Conservation (phyloP, 2,113 vertebrate species). For the Chamaea fasciata region DNA sequence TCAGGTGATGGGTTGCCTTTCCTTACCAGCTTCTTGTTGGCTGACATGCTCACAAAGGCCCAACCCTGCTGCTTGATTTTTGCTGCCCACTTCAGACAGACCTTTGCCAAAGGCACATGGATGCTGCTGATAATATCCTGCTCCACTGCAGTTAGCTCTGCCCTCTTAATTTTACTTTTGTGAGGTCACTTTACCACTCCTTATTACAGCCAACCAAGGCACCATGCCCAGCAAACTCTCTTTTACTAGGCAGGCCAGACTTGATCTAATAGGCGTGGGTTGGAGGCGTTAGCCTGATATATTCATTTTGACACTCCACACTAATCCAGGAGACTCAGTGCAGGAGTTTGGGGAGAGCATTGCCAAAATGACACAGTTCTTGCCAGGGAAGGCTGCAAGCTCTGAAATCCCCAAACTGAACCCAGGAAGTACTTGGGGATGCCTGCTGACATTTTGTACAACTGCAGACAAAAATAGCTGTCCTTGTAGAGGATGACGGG, state of each 20-base stretch:
- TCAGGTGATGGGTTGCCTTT: not conserved
- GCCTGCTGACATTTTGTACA: not conserved
- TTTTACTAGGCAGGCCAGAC: not conserved
- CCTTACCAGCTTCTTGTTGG: not conserved
- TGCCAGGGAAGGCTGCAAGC: not conserved
- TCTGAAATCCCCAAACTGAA: not conserved
- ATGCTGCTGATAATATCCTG: not conserved
- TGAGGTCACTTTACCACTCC: not conserved
- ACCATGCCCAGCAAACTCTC: not conserved
- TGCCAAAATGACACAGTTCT: not conserved
- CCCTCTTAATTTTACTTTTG: not conserved
- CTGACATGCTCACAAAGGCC: not conserved
- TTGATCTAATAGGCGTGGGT: not conserved
- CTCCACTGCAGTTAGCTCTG: not conserved
- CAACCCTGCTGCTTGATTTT: not conserved
- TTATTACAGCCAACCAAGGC: not conserved
- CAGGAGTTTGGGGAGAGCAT: not conserved
- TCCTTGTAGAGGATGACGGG: not conserved
- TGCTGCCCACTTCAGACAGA: not conserved
- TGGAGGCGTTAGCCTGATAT: not conserved
- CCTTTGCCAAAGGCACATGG: not conserved
- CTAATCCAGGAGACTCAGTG: not conserved
- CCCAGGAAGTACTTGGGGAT: fast-evolving
- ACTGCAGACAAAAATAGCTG: not conserved
- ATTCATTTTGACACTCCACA: not conserved